Percentiles rank a stretch among this genome's conserved stretches.
Conservation (phyloP, 2,888 invertebrate species). For the Cheilosia urbana region DNA sequence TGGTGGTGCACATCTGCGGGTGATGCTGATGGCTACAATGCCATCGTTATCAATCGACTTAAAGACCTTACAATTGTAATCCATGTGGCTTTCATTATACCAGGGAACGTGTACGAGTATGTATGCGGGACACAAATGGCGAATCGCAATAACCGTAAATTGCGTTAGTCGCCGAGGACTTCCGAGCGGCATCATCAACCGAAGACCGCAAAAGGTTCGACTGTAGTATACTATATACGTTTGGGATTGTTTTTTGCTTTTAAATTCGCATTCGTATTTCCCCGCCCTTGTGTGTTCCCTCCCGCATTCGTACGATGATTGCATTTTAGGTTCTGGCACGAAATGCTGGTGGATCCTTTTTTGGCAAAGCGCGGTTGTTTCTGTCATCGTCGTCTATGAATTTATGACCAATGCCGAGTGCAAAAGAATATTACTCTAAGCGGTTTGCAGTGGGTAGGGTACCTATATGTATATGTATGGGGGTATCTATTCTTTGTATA, state of each 20-base stretch:
- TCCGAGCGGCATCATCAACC: conserved; percentile 66
- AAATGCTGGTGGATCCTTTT: conserved; percentile 46
- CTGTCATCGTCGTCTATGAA: conserved; percentile 60
- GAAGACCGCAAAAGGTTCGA: conserved; percentile 65
- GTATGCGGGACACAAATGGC: conserved; percentile 55
- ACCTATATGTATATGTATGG: neutral
- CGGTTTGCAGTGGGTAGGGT: neutral
- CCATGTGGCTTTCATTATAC: conserved; percentile 30
- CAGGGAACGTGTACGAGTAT: neutral
- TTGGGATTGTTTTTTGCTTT: conserved; percentile 35
- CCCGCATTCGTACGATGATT: conserved; percentile 26
- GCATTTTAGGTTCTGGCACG: conserved; percentile 27
- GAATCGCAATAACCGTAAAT: conserved; percentile 69
- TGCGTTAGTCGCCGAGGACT: conserved; percentile 48
- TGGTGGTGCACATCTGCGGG: neutral
- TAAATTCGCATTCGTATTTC: conserved; percentile 44
- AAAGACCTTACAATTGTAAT: conserved; percentile 66
- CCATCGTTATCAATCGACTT: conserved; percentile 68
- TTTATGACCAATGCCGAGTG: conserved; percentile 58
- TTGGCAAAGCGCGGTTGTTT: conserved; percentile 68
- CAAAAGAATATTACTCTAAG: conserved; percentile 12
- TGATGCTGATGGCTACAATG: conserved; percentile 43
- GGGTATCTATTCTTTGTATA: neutral
- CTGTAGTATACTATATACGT: conserved; percentile 42
- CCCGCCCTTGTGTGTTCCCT: too few relatives aligned